Evolutionary conservation across 30 jellyfish, hydroid and myxozoan species (phyloP), one percentile per base, ranked within the genome.

Genomic region (Morbakka virulenta): DNA sequence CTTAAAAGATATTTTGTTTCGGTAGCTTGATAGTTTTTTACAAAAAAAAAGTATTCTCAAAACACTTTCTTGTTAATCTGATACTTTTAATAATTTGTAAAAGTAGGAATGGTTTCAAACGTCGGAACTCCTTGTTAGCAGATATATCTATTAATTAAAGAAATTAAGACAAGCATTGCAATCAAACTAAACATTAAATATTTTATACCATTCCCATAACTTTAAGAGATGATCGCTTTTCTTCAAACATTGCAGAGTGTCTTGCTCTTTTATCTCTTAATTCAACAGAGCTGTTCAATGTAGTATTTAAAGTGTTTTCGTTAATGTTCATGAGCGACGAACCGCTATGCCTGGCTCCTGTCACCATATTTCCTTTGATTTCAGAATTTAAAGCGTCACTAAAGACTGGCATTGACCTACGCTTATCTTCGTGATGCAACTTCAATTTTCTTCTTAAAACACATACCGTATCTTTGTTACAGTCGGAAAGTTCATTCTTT

Each of bases 191-290:
- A 41, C 9, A 41, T 41, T 41, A 6, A 57, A 4, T 57, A 57
- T 4, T 9, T 57, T 57, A 57, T 21, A 57, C 71, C 11, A 57
- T 28, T 22, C 88, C 88, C 86, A 77, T 67, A 50, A 77, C 88
- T 57, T 67, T 61, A 1, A 77, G 70, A 14, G 88, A 61, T 2
- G 32, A 50, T 62, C 86, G 84, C 63, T 77, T 77, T 48, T 77
- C 88, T 33, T 65, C 88, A 47, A 77, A 77, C 41, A 77, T 50
- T 9, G 65, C 9, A 49, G 88, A 77, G 41, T 77, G 66, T 22
- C 88, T 30, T 25, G 66, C 88, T 64, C 65, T 61, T 62, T 63
- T 79, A 36, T 62, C 31, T 35, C 86, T 30, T 63, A 50, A 61
- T n/a, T 77, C 85, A 1, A 30, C 35, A 22, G 41, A 27, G 13